Evolutionary conservation across 1,140 invertebrate genomes (phyloP).

Genomic region (Protaetia brevitarsis): DNA sequence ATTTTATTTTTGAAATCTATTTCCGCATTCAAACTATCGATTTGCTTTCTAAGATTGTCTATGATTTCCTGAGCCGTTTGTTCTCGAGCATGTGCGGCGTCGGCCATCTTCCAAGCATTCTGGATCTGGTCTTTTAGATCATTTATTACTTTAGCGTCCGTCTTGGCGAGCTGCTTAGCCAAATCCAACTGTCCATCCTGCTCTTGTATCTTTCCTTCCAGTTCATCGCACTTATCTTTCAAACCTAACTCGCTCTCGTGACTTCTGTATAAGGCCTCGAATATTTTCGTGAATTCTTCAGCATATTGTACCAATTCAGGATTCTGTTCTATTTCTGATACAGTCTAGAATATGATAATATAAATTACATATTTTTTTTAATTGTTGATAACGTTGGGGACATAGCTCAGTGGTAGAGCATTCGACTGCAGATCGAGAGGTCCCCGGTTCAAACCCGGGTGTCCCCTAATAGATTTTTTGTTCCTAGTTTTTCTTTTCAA

Average conservation of each 20-base stretch:
- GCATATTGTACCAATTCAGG: constrained; percentile 45
- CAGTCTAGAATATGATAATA: constrained; percentile 32
- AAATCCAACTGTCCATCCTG: constrained; percentile 32
- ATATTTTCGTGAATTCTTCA: constrained; percentile 59
- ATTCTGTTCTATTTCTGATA: constrained; percentile 44
- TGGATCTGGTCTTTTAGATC: constrained; percentile 49
- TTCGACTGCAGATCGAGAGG: constrained; percentile 92
- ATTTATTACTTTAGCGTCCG: constrained; percentile 45
- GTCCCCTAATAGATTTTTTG: constrained; percentile 78
- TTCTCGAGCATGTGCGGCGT: constrained; percentile 61
- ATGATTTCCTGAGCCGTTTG: constrained; percentile 59
- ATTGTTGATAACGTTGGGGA: constrained; percentile 52
- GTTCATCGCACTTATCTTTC: constrained; percentile 46
- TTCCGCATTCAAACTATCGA: constrained; percentile 57
- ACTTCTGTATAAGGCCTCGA: constrained; percentile 56
- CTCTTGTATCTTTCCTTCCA: constrained; percentile 49
- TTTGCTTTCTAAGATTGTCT: constrained; percentile 59
- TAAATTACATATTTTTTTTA: too few relatives aligned
- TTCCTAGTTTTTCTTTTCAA: too few relatives aligned
- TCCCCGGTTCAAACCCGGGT: constrained; percentile 93
- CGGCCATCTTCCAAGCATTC: constrained; percentile 52
- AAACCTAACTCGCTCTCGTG: constrained; percentile 53
- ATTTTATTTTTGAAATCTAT: constrained; percentile 58
- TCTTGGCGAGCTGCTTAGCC: constrained; percentile 37
- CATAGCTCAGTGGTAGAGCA: constrained; percentile 91